Base-by-base conservation (phyloP, 2,888 invertebrate genomes). In the Oligia fasciuncula region DNA sequence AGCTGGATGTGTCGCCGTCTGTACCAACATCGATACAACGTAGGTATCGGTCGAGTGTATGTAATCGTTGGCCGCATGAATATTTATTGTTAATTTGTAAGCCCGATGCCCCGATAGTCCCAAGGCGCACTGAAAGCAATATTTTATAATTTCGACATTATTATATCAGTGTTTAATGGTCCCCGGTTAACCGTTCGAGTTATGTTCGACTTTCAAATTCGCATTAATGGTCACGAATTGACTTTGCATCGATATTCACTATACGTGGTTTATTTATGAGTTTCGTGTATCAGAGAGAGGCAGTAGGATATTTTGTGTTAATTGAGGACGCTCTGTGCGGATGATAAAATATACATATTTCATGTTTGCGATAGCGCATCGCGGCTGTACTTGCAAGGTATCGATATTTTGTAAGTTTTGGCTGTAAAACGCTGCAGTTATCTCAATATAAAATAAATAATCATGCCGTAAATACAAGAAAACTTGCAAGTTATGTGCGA, bases 51-150 rank as follows among this genome's bases (percentile, higher is more conserved):
- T 89, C 87, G 88, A 89, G 85, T 73, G 79, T 90, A 85, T 89
- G 91, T 93, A 94, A 93, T 93, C 92, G 92, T 89, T 92, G 86
- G 80, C 85, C 88, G 89, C 94, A 95, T 96, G 95, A 96, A 95
- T 95, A 96, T 96, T 95, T 95, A 96, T 95, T 94, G 95, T 95
- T 96, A 96, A 95, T 96, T 95, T 95, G 94, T 95, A 94, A 93
- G 91, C 92, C 85, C 92, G 94, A 93, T 94, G 92, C 91, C 88
- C 89, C 89, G 93, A 93, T 93, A 93, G 91, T 95, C 94, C 95
- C 94, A 94, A 93, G 94, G 94, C 93, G 91, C 89, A 91, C 91
- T 92, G 92, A 91, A 92, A 91, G 91, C 91, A 88, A 94, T 95
- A 95, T 95, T 94, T 95, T 94, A 95, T 93, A 92, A 92, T 92